Evolutionary conservation across 2,888 invertebrate genomes (phyloP), one percentile per base, ranked within the genome.

Genomic region (Drosophila yooni): DNA sequence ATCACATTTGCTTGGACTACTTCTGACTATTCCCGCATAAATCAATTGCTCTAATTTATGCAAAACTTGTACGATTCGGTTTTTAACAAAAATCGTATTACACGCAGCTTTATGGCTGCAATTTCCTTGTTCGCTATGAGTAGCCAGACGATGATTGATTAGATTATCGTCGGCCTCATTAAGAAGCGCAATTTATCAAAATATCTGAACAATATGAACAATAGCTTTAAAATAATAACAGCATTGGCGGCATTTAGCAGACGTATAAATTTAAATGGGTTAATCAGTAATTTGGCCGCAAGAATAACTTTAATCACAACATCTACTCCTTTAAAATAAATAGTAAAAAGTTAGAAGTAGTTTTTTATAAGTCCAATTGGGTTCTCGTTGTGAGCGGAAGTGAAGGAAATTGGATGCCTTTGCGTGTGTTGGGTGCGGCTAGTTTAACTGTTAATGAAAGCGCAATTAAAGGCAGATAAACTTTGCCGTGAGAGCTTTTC

Each of bases 401-500:
- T 27, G 2, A 29, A 27, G 8, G 43, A 40, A 50, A 29, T 38
- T 50, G 21, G 50, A 48, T 48, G 18, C 27, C 21, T n/a, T 51
- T 56, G 40, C n/a, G 51, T 56, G 36, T 36, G 40, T 15, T 27
- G 15, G 48, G 7, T 31, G 31, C 33, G 27, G 15, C 18, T 53
- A 52, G 51, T 33, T 62, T 38, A 64, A 56, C 59, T 48, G 59
- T 54, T 70, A 72, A 74, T 70, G 66, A 74, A 63, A 50, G 60
- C 34, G 25, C 67, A 83, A 79, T 79, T 74, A 83, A 57, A 31
- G 48, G 29, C 29, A 8, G 34, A 3, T 63, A 74, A 77, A 74
- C 31, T 70, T 81, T 33, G 59, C 6, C 33, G 8, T 11, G 6
- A 1, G 53, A 63, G 64, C 59, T 71, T 46, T 27, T n/a, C 15